These are phyloP conservation scores for Siderastrea radians DNA, from an alignment of 92 coral and sea anemone species.

Conservation along the genomic window DNA sequence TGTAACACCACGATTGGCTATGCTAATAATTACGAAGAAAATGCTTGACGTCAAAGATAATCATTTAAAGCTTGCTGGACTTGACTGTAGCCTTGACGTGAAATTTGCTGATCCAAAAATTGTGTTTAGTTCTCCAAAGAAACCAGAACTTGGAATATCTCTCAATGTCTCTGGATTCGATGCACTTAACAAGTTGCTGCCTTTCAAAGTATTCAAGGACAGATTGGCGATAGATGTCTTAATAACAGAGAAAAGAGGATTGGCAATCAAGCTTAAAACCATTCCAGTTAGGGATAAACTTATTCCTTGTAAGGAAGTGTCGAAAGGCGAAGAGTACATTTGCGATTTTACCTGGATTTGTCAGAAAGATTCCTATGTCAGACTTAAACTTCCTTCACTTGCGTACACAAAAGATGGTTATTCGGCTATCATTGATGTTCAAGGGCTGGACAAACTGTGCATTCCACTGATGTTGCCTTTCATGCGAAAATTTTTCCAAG, in stretches of 20 bases:
- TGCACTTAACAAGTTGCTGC: constrained; percentile 55
- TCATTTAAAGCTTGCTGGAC: constrained; percentile 52
- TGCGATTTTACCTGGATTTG: constrained; percentile 81
- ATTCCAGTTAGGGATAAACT: constrained; percentile 58
- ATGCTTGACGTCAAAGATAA: constrained; percentile 31
- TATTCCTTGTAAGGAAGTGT: constrained; percentile 50
- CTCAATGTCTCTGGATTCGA: constrained; percentile 63
- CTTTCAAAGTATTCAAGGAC: constrained; percentile 64
- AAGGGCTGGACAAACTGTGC: constrained; percentile 66
- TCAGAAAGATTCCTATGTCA: constrained; percentile 58
- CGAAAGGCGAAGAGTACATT: constrained; percentile 26
- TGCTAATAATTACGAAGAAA: constrained; percentile 11
- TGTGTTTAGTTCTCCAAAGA: constrained; percentile 5
- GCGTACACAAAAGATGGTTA: constrained; percentile 68
- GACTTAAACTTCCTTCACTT: constrained; percentile 52
- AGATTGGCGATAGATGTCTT: constrained; percentile 41
- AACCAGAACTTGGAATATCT: constrained; percentile 38
- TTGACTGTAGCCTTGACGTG: constrained; percentile 42
- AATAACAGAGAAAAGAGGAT: constrained; percentile 27
- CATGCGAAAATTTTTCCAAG: constrained; percentile 40
- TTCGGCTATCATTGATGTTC: constrained; percentile 49
- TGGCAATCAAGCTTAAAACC: constrained; percentile 35
- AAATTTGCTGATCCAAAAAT: constrained; percentile 62
- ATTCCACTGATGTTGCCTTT: constrained; percentile 56
- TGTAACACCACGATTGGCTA: constrained; percentile 38